Base-by-base conservation (phyloP, 2,888 invertebrate genomes). In the Scrobipalpa atriplicella region DNA sequence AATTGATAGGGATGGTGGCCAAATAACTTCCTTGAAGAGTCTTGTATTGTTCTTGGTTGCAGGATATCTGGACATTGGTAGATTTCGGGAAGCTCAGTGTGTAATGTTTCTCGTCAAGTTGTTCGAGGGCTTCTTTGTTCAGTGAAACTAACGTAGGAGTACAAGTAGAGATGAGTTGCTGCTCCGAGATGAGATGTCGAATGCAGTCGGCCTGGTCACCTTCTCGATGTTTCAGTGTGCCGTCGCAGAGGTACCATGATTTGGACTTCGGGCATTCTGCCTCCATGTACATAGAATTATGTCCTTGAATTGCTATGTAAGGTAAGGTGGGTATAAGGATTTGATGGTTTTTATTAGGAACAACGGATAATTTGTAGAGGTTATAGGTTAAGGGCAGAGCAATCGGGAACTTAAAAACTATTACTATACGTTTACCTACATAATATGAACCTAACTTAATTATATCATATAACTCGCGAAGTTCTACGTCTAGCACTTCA, bases 91-190 rank as follows among this genome's bases (percentile, higher is more conserved):
- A 70, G 16, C 62, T 69, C 43, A 74, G 65, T 21, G 69, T 69
- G 54, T 74, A 71, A 39, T 71, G 72, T 1, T 51, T 36, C 39
- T 72, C 69, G 16, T 72, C 72, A 5, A 74, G 63, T 63, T 67
- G 43, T 61, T 73, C 69, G 11, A 41, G 41, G 41, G 41, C 41
- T 41, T 41, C 41, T 41, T 41, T 41, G 10, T 41, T 41, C 1
- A 5, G 41, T 62, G 11, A 69, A 68, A 51, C 67, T 0, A 64
- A 54, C 47, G 66, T 39, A 9, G 65, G 60, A 13, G 60, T 65
- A 47, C 72, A 71, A 9, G 19, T 21, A 7, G 36, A 18, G 2
- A 7, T 13, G 62, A 13, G 19, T 5, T 43, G 10, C 51, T 64
- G 52, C 43, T 63, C 29, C 58, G 10, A 6, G 21, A 70, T 72